Evolutionary conservation across 2,113 vertebrate species (phyloP).

Genomic region (Chaetorhynchus papuensis): DNA sequence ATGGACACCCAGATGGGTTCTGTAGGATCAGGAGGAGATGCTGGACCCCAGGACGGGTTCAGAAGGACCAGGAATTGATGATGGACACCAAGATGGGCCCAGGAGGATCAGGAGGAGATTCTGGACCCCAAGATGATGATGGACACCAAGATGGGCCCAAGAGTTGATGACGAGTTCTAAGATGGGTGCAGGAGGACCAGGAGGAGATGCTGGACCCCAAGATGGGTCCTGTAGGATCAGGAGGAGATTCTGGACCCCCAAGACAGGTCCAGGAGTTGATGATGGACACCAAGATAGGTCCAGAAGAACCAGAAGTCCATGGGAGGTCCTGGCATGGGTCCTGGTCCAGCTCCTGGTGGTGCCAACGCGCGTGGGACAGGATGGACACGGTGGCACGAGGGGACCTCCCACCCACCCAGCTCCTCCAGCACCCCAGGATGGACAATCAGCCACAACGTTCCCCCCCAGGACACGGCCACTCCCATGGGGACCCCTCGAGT

Average conservation of each 20-base stretch:
- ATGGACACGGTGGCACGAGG: fast-evolving
- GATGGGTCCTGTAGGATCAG: too few species aligned
- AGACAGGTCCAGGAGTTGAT: background rate
- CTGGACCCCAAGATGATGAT: too few species aligned
- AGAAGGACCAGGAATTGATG: background rate
- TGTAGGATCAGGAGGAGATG: background rate
- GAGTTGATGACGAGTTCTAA: background rate
- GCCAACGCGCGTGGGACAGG: fast-evolving
- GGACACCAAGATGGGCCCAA: background rate
- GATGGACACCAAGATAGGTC: background rate
- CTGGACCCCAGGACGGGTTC: too few species aligned
- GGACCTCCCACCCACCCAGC: background rate
- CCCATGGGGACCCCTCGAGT: background rate
- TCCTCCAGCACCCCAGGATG: background rate
- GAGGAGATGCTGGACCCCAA: fast-evolving
- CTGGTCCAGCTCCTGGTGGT: background rate
- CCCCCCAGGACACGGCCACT: background rate
- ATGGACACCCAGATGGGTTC: too few species aligned
- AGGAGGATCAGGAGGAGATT: too few species aligned
- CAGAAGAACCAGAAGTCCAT: background rate
- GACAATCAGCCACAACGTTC: fast-evolving
- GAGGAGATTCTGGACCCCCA: background rate
- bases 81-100: background rate
- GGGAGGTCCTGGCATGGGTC: background rate
- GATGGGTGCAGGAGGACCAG: background rate